A percentile compares a stretch with the other conserved stretches of the same genome.
phyloP scores from a whole-genome alignment of 2,113 vertebrate species.

The Marmota flaviventris region DNA sequence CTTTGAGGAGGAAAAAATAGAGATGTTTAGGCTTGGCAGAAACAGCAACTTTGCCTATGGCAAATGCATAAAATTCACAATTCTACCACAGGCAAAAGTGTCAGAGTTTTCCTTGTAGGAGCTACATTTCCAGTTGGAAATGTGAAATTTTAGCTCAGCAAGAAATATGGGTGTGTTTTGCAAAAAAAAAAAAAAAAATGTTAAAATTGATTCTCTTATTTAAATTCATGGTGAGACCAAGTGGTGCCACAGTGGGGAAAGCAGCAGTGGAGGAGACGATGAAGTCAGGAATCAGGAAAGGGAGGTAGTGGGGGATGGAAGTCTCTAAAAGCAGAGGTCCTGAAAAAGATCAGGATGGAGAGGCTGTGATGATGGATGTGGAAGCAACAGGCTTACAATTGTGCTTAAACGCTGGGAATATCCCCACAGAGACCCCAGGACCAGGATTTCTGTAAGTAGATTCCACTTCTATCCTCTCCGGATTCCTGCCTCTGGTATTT shows the following conservation, averaged over 20 bases:
- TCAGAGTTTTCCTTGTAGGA: slow-evolving; percentile 54
- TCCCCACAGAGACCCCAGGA: not conserved
- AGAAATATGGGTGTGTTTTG: slow-evolving; percentile 62
- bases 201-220: slow-evolving; percentile 47
- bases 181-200: slow-evolving; percentile 20
- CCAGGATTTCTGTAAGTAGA: not conserved
- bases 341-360: not conserved
- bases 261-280: not conserved
- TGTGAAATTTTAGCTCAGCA: slow-evolving; percentile 55
- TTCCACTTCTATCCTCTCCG: slow-evolving; percentile 43
- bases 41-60: slow-evolving; percentile 70
- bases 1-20: not conserved
- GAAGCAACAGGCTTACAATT: not conserved
- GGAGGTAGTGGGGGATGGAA: not conserved
- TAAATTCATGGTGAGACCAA: not conserved
- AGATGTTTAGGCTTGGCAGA: slow-evolving; percentile 53
- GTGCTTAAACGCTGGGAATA: slow-evolving; percentile 26
- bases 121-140: slow-evolving; percentile 48
- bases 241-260: not conserved
- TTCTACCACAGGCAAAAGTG: slow-evolving; percentile 64
- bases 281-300: not conserved
- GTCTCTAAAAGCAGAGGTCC: not conserved
- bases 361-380: not conserved
- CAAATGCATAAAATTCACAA: slow-evolving; percentile 70
- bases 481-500: slow-evolving; percentile 48